Conservation (phyloP, 2,113 vertebrate species). For the Crotalus viridis region DNA sequence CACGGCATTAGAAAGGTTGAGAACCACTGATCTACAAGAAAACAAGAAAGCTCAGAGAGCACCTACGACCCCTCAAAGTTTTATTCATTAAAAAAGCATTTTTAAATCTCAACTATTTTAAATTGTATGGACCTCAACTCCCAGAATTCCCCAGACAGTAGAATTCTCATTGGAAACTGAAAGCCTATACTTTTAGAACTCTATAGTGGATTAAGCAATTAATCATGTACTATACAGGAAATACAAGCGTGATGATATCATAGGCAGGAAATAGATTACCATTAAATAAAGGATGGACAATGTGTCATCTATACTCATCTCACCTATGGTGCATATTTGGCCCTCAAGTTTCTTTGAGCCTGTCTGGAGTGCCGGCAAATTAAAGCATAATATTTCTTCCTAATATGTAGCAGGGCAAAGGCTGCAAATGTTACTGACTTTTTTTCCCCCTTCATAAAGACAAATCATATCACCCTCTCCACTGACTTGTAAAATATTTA, state of each 20-base stretch:
- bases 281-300: not conserved
- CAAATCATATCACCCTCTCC: not conserved
- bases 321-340: not conserved
- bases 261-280: not conserved
- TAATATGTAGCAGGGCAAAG: not conserved
- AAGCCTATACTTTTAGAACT: not conserved
- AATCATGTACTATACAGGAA: not conserved
- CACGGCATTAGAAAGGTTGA: too few relatives aligned
- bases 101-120: not conserved
- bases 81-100: too few relatives aligned
- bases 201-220: not conserved
- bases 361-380: not conserved
- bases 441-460: not conserved
- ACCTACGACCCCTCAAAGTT: too few relatives aligned
- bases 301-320: not conserved
- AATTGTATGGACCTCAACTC: not conserved
- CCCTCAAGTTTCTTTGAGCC: not conserved
- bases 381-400: not conserved
- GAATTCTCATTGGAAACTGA: conserved; percentile 10
- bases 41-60: too few relatives aligned
- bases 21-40: too few relatives aligned
- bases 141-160: not conserved
- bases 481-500: not conserved
- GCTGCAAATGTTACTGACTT: not conserved
- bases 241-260: not conserved